phyloP scores from a whole-genome alignment of 2,113 vertebrate genomes.

The Oncorhynchus tshawytscha region DNA sequence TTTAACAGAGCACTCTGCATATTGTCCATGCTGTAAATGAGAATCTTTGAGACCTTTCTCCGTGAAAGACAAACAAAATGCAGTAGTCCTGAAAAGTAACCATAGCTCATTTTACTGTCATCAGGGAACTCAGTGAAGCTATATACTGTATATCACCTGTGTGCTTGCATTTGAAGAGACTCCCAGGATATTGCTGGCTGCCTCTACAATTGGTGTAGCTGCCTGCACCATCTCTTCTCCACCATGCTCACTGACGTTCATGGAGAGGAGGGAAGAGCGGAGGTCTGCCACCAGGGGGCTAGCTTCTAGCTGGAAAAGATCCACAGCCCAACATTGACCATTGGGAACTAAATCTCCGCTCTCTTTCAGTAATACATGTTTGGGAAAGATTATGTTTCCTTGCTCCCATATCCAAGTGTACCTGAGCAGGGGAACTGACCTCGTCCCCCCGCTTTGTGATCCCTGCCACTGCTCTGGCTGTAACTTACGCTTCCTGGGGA shows the following conservation, averaged over 20 bases:
- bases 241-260: slow-evolving; percentile 57
- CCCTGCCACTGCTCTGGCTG: slow-evolving; percentile 81
- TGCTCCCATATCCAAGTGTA: slow-evolving; percentile 48
- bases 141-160: slow-evolving; percentile 45
- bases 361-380: no score
- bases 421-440: slow-evolving; percentile 80
- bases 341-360: neutral
- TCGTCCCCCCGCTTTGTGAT: slow-evolving; percentile 80
- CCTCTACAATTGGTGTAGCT: slow-evolving; percentile 76
- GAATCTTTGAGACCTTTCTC: slow-evolving; percentile 62
- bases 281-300: slow-evolving; percentile 73
- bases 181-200: slow-evolving; percentile 83
- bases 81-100: neutral
- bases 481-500: slow-evolving; percentile 74
- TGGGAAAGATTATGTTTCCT: no score
- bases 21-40: slow-evolving; percentile 75
- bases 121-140: neutral
- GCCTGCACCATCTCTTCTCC: slow-evolving; percentile 64
- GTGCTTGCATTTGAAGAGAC: slow-evolving; percentile 65
- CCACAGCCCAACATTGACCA: slow-evolving; percentile 1
- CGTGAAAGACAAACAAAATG: slow-evolving; percentile 23
- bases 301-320: slow-evolving; percentile 74
- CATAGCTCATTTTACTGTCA: neutral
- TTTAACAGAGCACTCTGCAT: slow-evolving; percentile 83
- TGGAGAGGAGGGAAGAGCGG: slow-evolving; percentile 75